Evolutionary conservation across 2,888 invertebrate species (phyloP), one percentile per base, ranked within the genome.

Genomic region (Erebia epiphron): DNA sequence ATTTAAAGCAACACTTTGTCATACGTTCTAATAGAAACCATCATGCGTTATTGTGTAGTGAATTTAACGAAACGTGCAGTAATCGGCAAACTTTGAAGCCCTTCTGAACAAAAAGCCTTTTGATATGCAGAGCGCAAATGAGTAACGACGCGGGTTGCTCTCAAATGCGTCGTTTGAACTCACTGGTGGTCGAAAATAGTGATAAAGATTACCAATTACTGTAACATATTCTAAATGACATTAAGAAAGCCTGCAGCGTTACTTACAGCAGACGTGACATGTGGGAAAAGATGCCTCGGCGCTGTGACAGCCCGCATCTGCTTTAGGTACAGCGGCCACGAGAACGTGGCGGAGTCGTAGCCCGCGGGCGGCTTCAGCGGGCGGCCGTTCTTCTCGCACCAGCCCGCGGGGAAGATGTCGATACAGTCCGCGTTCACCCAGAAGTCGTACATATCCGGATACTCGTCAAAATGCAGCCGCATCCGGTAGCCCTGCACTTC

Each of bases 341-440:
- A 96, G 86, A 98, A 99, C 64, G 90, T 92, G 0, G 89, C 89
- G 1, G 92, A 80, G 0, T 91, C 92, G 79, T 94, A 95, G 16
- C 95, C 95, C 72, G 95, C 95, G 0, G 99, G 99, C 4, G 98
- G 97, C 79, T 96, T 96, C 71, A 99, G 87, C 41, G 94, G 88
- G 69, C 97, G 96, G 1, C 95, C 95, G 78, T 97, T 97, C 85
- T 96, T 96, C 82, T 97, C 97, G 83, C 98, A 98, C 97, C 98
- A 99, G n/a, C 98, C 98, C 46, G 96, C 95, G 9, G 98, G 98
- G 86, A 98, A 99, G 70, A 99, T 96, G 83, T 98, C 97, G 82
- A 95, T 94, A n/a, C 97, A 97, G 85, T 98, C 98, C 0, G 97
- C 97, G 86, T 98, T 98, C 52, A 96, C 95, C 98, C 99, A 99